Conservation (phyloP, 1,140 invertebrate genomes). For the Diuraphis noxia region DNA sequence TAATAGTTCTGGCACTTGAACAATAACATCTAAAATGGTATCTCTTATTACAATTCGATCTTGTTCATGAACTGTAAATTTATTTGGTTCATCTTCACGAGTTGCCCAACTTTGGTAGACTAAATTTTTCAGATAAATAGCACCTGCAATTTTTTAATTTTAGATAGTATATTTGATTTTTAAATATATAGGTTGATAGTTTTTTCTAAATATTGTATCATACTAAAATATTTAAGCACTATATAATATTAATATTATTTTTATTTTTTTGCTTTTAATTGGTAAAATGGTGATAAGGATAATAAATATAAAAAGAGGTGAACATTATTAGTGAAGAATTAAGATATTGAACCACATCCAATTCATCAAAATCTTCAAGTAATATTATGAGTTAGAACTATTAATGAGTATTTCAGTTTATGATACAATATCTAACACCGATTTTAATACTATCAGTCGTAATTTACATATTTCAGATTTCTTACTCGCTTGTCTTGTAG, state of each 20-base stretch:
- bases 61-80: constrained; percentile 93
- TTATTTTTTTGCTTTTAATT: background rate
- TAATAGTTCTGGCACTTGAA: constrained; percentile 87
- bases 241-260: background rate
- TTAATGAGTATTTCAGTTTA: too few species aligned
- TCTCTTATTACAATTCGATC: constrained; percentile 91
- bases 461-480: constrained; percentile 21
- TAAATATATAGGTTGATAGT: too few species aligned
- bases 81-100: constrained; percentile 73
- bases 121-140: constrained; percentile 96
- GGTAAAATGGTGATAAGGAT: too few species aligned
- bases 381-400: background rate
- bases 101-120: constrained; percentile 87
- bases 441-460: background rate
- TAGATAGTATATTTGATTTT: too few species aligned
- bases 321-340: background rate
- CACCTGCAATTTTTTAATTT: constrained; percentile 63
- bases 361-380: too few species aligned
- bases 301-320: too few species aligned
- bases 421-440: background rate
- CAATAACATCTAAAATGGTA: constrained; percentile 91
- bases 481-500: constrained; percentile 87
- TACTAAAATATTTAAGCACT: background rate
- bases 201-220: background rate
- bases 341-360: background rate